Base-by-base conservation (phyloP, 2,113 vertebrate genomes). In the Hystrix brachyura region DNA sequence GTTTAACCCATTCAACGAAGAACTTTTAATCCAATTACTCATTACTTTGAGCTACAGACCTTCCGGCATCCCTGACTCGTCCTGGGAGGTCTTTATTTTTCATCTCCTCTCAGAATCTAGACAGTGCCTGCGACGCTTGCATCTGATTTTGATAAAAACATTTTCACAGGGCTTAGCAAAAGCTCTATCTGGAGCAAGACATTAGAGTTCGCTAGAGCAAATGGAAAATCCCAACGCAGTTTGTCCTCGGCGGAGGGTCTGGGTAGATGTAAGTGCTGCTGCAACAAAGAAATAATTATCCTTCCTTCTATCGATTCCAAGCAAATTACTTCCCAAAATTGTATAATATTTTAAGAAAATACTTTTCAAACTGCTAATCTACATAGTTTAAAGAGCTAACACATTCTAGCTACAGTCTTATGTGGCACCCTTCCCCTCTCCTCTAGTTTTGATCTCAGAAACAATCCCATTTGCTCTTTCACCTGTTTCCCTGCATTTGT, bases 261-360 rank as follows among this genome's bases (percentile, higher is more conserved):
- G 60, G 67, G 71, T 71, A 69, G 59, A 81, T 81, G 2, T 43
- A 85, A 84, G 29, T 23, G 21, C 48, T 60, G 7, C 43, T 59
- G 5, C 51, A 62, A 72, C 48, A 82, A 91, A 87, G 15, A 87
- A 81, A 57, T 57, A 4, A 43, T 83, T 48, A 48, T 88, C 25
- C 8, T 87, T 59, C 21, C 86, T 94, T 29, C 29, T 87, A 27
- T 51, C 94, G 83, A 9, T 97, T 92, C 43, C 64, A 55, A 76
- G 48, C 5, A 62, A 87, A 82, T 91, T 64, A 93, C n/a, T 57
- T 72, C 3, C 8, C 72, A 25, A 76, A 17, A 7, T 76, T 90
- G 60, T 32, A 15, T 25, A 10, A 51, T n/a, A 53, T 38, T 32
- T 87, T 71, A 74, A 19, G 29, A 2, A 76, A 72, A 48, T 51